Conservation (phyloP, 2,113 vertebrate genomes). For the Procavia capensis region DNA sequence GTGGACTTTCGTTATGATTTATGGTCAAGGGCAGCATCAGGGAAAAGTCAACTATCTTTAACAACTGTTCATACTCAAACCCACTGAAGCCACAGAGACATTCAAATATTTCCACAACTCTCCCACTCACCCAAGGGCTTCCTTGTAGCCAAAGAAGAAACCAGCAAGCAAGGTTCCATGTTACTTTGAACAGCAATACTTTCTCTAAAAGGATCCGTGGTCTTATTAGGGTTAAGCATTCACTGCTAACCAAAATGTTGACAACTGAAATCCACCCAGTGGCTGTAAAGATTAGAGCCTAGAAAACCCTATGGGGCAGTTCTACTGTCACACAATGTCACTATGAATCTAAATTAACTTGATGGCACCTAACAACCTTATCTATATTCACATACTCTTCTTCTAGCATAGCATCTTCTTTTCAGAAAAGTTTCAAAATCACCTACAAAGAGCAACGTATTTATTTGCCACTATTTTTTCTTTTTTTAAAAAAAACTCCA, state of each 20-base stretch:
- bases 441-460: background rate
- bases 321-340: too few species aligned
- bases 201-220: background rate
- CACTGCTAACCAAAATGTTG: too few species aligned
- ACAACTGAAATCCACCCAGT: too few species aligned
- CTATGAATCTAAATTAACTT: too few species aligned
- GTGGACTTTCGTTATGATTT: too few species aligned
- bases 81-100: background rate
- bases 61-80: background rate
- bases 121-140: background rate
- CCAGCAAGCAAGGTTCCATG: background rate
- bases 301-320: too few species aligned
- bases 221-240: too few species aligned
- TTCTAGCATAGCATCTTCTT: background rate
- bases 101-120: background rate
- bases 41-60: background rate
- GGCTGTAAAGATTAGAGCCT: too few species aligned
- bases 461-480: background rate
- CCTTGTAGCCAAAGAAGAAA: background rate
- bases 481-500: background rate
- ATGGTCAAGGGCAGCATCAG: too few species aligned
- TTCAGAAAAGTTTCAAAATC: background rate
- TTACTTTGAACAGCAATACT: background rate
- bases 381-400: background rate
- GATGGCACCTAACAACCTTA: too few species aligned